Base-by-base conservation (phyloP, 2,888 invertebrate genomes). In the Lacanobia wlatinum region DNA sequence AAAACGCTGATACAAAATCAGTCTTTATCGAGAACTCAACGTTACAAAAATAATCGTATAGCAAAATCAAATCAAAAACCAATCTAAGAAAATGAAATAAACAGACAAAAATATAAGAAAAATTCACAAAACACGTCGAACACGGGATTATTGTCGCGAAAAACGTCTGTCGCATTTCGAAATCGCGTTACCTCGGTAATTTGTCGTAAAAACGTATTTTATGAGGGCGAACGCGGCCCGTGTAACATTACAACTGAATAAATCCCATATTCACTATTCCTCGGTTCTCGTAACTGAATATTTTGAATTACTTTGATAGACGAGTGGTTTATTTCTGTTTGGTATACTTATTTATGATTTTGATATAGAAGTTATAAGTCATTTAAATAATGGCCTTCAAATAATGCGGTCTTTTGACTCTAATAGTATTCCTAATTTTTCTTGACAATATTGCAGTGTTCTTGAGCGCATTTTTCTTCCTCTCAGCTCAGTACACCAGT, bases 141-240 rank as follows among this genome's bases (percentile, higher is more conserved):
- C 38, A 64, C 60, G 64, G 65, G 63, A 82, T 84, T 72, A 82
- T 80, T 78, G 75, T 69, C 60, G 76, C 70, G 46, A 80, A 78
- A 84, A 74, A 67, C 65, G 84, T 76, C 77, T 76, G 70, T 83
- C 86, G 81, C 80, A 85, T 87, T 87, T 87, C 86, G 83, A 90
- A 90, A 91, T 91, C 89, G 86, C 78, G 88, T 92, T 91, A 91
- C 89, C 89, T 85, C 74, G 70, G 87, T 90, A 92, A 91, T 91
- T 91, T 87, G 88, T 88, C 91, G 88, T 92, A 91, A 92, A 91
- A 91, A 88, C 87, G 85, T 87, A 84, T 88, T 92, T 92, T 90
- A 90, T 84, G 88, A 82, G 84, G 80, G 76, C 73, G 75, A 77
- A 80, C 80, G 67, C 53, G 81, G 82, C 73, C 80, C 78, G 73